These are phyloP conservation scores for Hemithea aestivaria DNA, from an alignment of 2,888 invertebrate species.

Conservation along the genomic window DNA sequence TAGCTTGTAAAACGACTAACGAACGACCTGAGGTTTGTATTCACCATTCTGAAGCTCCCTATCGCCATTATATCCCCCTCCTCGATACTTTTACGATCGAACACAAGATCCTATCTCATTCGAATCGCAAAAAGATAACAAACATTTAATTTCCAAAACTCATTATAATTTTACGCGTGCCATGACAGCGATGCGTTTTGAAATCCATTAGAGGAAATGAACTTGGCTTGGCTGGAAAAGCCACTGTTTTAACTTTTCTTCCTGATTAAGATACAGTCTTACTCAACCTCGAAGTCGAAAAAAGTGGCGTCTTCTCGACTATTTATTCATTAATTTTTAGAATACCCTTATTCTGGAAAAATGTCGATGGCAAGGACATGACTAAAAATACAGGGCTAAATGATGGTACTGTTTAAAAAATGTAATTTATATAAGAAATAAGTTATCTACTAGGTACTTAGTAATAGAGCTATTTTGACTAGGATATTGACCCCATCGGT, in stretches of 20 bases:
- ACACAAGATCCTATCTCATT: conserved; percentile 27
- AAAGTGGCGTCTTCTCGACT: too few species aligned
- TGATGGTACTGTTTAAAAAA: too few species aligned
- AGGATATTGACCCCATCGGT: too few species aligned
- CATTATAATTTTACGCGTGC: conserved; percentile 26
- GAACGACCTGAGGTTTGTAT: conserved; percentile 49
- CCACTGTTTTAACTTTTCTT: conserved; percentile 1
- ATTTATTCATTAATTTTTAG: too few species aligned
- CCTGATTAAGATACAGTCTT: neutral
- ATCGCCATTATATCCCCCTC: conserved; percentile 13
- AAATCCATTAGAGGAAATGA: conserved; percentile 14
- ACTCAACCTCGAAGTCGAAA: too few species aligned
- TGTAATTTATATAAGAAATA: too few species aligned
- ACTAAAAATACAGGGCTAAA: too few species aligned
- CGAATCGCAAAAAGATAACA: conserved; percentile 26
- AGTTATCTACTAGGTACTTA: too few species aligned
- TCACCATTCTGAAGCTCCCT: conserved; percentile 11
- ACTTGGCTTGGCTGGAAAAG: neutral
- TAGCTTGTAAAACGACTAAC: conserved; percentile 56
- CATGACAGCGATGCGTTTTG: conserved; percentile 18
- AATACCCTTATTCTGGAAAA: too few species aligned
- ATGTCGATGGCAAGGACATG: too few species aligned
- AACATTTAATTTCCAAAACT: conserved; percentile 28
- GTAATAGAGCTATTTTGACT: too few species aligned
- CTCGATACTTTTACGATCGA: conserved; percentile 30